Evolutionary conservation across 2,797 vertebrate species (phyloP), one percentile per base, ranked within the genome.

Genomic region (Xenentodon cancila): DNA sequence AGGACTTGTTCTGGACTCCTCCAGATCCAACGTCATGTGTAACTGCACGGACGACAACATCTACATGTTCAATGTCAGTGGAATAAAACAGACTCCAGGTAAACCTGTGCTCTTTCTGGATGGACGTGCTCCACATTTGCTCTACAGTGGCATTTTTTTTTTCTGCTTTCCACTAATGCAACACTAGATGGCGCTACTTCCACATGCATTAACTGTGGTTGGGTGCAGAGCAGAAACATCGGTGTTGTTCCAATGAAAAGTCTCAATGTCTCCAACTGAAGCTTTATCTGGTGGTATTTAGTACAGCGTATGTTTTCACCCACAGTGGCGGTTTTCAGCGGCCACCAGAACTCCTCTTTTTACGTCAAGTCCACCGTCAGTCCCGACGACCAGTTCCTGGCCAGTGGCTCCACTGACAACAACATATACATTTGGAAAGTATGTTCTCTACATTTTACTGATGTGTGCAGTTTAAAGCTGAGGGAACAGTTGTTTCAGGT

Each of bases 41-140:
- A 98, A 96, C 84, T 99, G 97, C 85, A 99, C 96, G 0, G 97
- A 99, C 77, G 97, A 99, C 75, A 95, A 68, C 55, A 95, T 99
- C 85, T 99, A 99, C 85, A 96, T 96, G 96, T 99, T 98, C 77
- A 95, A 93, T 55, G 85, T 96, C 86, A 93, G 91, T 7, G 95
- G 96, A 53, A 79, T 94, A 61, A 98, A 92, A 83, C 94, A 92
- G 0, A 69, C 89, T 71, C 97, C 98, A 89, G 95, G 98, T 98
- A 88, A 91, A 7, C 9, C 48, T 47, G 0, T 3, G 11, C 25
- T 21, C 12, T 11, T 30, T 44, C 32, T 46, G 16, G 22, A 32
- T 42, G 17, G 11, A 18, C 12, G 13, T 44, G 4, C 9, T 51
- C 4, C 40, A 8, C n/a, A 12, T 22, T 7, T 15, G 37, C 11